Evolutionary conservation across 2,888 invertebrate genomes (phyloP).

Genomic region (Xanthia togata): DNA sequence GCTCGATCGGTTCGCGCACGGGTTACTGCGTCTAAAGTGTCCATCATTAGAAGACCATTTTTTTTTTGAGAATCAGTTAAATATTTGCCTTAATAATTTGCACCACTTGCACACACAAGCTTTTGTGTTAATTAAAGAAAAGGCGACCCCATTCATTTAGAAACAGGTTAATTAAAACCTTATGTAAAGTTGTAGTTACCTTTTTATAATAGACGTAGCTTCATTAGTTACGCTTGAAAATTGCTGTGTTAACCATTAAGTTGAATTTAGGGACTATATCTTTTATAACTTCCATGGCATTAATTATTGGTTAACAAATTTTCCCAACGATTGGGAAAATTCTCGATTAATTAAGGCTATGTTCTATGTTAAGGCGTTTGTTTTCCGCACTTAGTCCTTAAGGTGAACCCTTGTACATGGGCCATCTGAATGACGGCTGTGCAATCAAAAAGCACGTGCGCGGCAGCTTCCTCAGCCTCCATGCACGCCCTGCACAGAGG

Average conservation of each 20-base stretch:
- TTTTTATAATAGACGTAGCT: background rate
- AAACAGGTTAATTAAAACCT: background rate
- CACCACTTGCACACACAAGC: background rate
- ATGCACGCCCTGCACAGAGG: no score
- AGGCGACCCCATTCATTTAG: background rate
- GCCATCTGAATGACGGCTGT: no score
- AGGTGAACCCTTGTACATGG: no score
- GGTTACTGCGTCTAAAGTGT: no score
- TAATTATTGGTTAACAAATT: background rate
- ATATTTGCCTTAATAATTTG: background rate
- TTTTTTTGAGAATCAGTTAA: no score
- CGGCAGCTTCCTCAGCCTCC: no score
- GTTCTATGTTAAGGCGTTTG: no score
- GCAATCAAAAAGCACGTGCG: no score
- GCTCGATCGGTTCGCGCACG: no score
- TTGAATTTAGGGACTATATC: background rate
- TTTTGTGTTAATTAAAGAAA: background rate
- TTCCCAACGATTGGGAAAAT: background rate
- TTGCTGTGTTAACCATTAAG: background rate
- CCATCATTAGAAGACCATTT: no score
- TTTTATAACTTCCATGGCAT: background rate
- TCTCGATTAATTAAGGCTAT: slow-evolving; percentile 4
- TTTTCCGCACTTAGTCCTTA: no score
- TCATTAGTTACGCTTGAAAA: background rate
- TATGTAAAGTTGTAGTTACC: background rate